Evolutionary conservation across 2,797 vertebrate species (phyloP).

Genomic region (Otolemur crassicaudatus): DNA sequence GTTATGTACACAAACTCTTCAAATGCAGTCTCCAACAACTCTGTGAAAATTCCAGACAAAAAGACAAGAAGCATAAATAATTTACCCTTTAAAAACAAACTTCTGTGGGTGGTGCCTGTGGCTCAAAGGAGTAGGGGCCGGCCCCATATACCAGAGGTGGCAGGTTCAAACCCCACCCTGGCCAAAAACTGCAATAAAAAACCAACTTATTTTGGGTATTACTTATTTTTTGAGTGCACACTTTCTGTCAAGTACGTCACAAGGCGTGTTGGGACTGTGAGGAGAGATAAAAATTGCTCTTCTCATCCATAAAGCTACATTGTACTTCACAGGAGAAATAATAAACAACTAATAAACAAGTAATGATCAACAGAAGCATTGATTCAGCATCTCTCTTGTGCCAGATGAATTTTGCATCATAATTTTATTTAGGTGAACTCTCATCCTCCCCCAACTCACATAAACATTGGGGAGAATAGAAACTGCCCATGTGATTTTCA

Average conservation of each 20-base stretch:
- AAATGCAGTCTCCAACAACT: not conserved
- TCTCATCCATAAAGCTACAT: not conserved
- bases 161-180: too few species aligned
- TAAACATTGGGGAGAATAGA: not conserved
- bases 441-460: not conserved
- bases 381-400: not conserved
- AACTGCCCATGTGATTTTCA: not conserved
- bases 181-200: too few species aligned
- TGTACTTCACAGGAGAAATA: not conserved
- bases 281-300: not conserved
- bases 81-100: not conserved
- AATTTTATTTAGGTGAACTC: not conserved
- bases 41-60: not conserved
- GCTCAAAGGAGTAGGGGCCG: too few species aligned
- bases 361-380: not conserved
- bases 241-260: not conserved
- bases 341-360: not conserved
- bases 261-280: not conserved
- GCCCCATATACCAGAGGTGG: too few species aligned
- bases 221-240: not conserved
- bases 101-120: too few species aligned
- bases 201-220: not conserved
- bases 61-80: not conserved
- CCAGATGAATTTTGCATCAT: not conserved
- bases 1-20: not conserved